These are phyloP conservation scores for Mylabris phalerata DNA, from an alignment of 1,140 invertebrate species.

Conservation along the genomic window DNA sequence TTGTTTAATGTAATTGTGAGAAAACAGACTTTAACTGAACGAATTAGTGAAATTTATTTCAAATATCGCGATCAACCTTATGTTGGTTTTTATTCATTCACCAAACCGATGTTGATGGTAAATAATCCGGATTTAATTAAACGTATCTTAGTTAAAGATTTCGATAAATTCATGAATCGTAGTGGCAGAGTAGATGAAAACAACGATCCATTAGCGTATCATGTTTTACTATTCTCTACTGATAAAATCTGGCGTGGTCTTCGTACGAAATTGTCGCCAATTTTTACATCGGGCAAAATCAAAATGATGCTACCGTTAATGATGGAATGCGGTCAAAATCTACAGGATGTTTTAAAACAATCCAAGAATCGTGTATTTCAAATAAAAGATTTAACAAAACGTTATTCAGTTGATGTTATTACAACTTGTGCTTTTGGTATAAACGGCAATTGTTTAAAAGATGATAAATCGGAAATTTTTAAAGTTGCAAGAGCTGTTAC, in stretches of 20 bases:
- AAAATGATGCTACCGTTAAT: slow-evolving; percentile 41
- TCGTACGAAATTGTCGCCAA: slow-evolving; percentile 42
- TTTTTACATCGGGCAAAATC: slow-evolving; percentile 47
- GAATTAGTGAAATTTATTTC: slow-evolving; percentile 21
- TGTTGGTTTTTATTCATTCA: slow-evolving; percentile 41
- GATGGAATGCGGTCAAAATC: background rate
- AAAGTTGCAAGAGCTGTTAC: background rate
- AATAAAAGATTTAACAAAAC: slow-evolving; percentile 8
- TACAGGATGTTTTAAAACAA: slow-evolving; percentile 22
- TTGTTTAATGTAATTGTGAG: background rate
- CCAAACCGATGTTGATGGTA: slow-evolving; percentile 32
- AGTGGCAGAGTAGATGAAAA: slow-evolving; percentile 42
- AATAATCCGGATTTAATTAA: slow-evolving; percentile 45
- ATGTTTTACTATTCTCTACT: slow-evolving; percentile 38
- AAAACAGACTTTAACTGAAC: background rate
- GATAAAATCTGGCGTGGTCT: slow-evolving; percentile 45
- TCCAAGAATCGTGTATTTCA: background rate
- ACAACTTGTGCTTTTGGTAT: slow-evolving; percentile 45
- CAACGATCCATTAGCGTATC: slow-evolving; percentile 46
- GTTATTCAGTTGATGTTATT: slow-evolving; percentile 14
- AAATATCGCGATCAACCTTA: slow-evolving; percentile 34
- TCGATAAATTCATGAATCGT: slow-evolving; percentile 46
- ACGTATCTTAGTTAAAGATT: slow-evolving; percentile 46
- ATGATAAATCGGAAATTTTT: slow-evolving; percentile 29
- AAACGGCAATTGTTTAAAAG: slow-evolving; percentile 44